A percentile compares a stretch with the other conserved stretches of the same genome.
Conservation (phyloP, 2,797 vertebrate species). For the Falco naumanni region DNA sequence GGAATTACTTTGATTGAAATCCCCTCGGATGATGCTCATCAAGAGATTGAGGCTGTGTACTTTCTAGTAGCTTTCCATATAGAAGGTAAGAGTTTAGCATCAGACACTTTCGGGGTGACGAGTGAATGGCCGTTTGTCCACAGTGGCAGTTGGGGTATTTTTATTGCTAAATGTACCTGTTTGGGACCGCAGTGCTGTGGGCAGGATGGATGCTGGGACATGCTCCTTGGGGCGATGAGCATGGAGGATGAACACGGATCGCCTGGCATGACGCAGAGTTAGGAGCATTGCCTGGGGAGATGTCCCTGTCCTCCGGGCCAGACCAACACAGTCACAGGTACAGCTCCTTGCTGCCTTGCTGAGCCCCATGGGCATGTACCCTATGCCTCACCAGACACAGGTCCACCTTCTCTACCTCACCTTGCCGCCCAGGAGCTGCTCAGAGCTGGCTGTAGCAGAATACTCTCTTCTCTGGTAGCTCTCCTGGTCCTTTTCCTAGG, state of each 20-base stretch:
- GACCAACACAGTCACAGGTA: neutral
- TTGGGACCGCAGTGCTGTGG: neutral
- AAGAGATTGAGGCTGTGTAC: neutral
- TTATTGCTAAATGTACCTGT: neutral
- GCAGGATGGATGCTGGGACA: neutral
- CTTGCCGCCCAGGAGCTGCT: neutral
- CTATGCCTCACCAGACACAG: neutral
- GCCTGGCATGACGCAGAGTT: fast-evolving
- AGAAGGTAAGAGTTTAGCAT: neutral
- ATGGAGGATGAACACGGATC: neutral
- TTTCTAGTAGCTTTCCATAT: neutral
- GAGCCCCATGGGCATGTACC: neutral
- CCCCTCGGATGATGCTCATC: constrained; percentile 17
- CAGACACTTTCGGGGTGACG: neutral
- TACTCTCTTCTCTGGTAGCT: neutral
- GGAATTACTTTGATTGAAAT: constrained; percentile 47
- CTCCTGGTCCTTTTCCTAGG: neutral
- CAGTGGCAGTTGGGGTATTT: neutral
- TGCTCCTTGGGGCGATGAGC: fast-evolving
- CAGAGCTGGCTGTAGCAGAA: neutral
- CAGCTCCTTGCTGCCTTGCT: neutral
- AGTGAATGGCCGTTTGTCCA: neutral
- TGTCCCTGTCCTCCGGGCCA: neutral
- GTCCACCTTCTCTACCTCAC: neutral
- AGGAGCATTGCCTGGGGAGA: fast-evolving